phyloP scores from a whole-genome alignment of 2,113 vertebrate genomes.

The Neogale vison region DNA sequence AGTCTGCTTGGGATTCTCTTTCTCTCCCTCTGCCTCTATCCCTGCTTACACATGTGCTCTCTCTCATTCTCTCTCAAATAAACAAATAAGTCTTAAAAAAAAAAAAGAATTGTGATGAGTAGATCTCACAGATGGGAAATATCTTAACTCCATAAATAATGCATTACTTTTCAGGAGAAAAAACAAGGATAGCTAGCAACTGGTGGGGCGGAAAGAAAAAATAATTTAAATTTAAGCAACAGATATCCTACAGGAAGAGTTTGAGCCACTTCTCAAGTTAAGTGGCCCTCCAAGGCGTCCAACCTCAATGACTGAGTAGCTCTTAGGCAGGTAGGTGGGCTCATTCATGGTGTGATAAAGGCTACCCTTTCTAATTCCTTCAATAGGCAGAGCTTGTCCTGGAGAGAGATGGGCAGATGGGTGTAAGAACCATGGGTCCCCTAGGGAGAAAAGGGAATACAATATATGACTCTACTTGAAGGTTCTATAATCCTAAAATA shows the following conservation, averaged over 20 bases:
- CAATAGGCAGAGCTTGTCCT: not conserved
- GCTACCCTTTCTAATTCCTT: not conserved
- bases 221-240: not conserved
- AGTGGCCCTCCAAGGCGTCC: not conserved
- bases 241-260: not conserved
- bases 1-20: not conserved
- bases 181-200: not conserved
- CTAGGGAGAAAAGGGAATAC: not conserved
- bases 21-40: not conserved
- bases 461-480: not conserved
- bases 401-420: not conserved
- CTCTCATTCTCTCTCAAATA: too few relatives aligned
- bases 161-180: not conserved
- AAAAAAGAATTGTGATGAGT: not conserved
- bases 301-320: not conserved
- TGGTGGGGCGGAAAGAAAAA: slow-evolving; percentile 10
- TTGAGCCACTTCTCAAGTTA: not conserved
- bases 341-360: not conserved
- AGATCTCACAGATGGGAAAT: not conserved
- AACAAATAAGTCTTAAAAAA: not conserved
- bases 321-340: not conserved
- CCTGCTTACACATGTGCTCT: not conserved
- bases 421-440: not conserved
- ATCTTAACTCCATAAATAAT: not conserved
- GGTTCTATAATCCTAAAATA: not conserved